Evolutionary conservation across 1,140 invertebrate species (phyloP), one percentile per base, ranked within the genome.

Genomic region (Laupala kohalensis): DNA sequence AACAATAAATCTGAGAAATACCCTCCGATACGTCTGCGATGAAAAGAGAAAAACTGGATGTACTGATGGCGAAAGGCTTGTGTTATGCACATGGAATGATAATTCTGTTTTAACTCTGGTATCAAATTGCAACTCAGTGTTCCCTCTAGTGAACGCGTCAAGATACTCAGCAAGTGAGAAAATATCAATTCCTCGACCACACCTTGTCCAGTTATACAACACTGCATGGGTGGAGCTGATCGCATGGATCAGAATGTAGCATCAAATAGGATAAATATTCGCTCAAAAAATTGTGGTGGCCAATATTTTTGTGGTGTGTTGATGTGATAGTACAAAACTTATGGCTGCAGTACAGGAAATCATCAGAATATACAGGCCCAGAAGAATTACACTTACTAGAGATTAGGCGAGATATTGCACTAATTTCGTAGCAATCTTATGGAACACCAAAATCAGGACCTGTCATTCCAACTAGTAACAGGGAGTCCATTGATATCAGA

Each of bases 211-310:
- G 66, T 72, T 75, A 64, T 68, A 80, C 78, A 72, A 76, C 69
- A 71, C n/a, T 74, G 69, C 67, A 79, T 79, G 78, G 78, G 76
- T 13, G 77, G 78, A 9, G 77, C 78, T 25, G 79, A 81, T 71
- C 69, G 76, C 62, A 78, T 79, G 74, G 78, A 80, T 69, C 75
- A 80, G 77, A 79, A 80, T 75, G 74, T 80, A 23, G 69, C 64
- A 65, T 24, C 64, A 2, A 24, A 65, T 23, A 65, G 2, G 64
- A 65, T 65, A 24, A 65, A 65, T 25, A 65, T 65, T 4, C n/a
- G 64, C n/a, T 25, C 5, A 65, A 65, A 65, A 25, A 65, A 65
- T 65, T 78, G 80, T 80, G 2, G 64, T 65, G 5, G 64, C 64
- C 64, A 0, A 5, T 65, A 24, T 65, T 65, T 25, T 24, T 65